Base-by-base conservation (phyloP, 2,888 invertebrate genomes). In the Agelastica alni region DNA sequence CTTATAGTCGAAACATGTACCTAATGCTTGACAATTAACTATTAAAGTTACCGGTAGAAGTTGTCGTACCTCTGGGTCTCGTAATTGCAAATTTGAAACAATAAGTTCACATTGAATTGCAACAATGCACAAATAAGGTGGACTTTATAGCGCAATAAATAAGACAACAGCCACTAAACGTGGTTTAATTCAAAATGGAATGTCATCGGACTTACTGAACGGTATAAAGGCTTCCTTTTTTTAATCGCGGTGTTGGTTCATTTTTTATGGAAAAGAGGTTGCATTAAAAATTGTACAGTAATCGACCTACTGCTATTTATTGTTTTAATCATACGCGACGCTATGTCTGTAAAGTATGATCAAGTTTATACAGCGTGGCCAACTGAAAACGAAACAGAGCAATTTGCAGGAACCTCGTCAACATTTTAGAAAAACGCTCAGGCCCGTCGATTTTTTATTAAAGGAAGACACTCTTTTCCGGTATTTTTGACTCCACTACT, bases 61-160 rank as follows among this genome's bases (percentile, higher is more conserved):
- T 55, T 55, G 36, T 46, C 42, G 41, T 26, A 10, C 43, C 46
- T 51, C 42, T 31, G 36, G 45, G 34, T 45, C 58, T 53, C 53
- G 47, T 59, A 52, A 59, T 49, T 54, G 57, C 59, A 60, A 57
- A 60, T 60, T 60, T 55, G 51, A 57, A 55, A 55, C 59, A 57
- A 55, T 60, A 53, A 57, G 34, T 51, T 20, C 20, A 51, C 42
- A 41, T 43, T 43, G 37, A 47, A 46, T 48, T 39, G 48, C 39
- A 55, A 55, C 53, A 54, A 60, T 47, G 52, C 37, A 39, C 59
- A 54, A 54, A 59, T 59, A 59, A 41, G 56, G 59, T 28, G 28
- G 42, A 46, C 32, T 43, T 52, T 55, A 57, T 49, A 41, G 54
- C 45, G 26, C 54, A 20, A 57, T 59, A 59, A 56, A 56, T 51